These are phyloP conservation scores for Actinernus sp. DNA, from an alignment of 92 coral and sea anemone genomes.

Conservation along the genomic window DNA sequence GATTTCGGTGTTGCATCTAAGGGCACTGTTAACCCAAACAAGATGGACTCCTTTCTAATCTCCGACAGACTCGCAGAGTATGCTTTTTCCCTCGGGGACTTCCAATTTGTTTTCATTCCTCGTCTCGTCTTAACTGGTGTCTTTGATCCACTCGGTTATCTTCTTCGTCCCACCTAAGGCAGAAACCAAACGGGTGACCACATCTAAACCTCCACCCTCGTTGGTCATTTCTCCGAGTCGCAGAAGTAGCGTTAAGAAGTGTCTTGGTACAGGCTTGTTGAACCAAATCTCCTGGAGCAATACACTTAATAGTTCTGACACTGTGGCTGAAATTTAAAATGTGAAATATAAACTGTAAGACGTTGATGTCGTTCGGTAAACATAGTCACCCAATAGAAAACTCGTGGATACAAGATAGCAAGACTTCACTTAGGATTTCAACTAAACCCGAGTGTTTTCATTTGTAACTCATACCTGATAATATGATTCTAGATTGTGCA, in stretches of 20 bases:
- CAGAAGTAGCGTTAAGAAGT: slow-evolving; percentile 5
- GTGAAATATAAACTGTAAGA: not conserved
- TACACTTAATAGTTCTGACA: slow-evolving; percentile 35
- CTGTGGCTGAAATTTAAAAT: not conserved
- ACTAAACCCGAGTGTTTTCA: too few species aligned
- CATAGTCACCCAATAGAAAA: too few species aligned
- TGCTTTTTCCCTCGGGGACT: too few species aligned
- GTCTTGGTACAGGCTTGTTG: slow-evolving; percentile 32
- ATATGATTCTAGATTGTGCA: not conserved
- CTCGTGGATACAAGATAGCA: too few species aligned
- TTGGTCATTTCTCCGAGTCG: not conserved
- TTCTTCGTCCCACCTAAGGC: not conserved
- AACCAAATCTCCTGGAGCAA: slow-evolving; percentile 66
- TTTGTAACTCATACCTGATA: too few species aligned
- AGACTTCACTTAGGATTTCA: too few species aligned
- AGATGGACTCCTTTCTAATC: too few species aligned
- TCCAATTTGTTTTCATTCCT: too few species aligned
- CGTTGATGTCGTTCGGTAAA: not conserved
- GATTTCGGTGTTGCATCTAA: too few species aligned
- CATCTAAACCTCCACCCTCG: not conserved
- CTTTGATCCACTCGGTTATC: not conserved
- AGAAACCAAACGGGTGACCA: not conserved
- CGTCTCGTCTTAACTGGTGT: too few species aligned
- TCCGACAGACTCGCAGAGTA: too few species aligned
- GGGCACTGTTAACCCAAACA: too few species aligned